These are phyloP conservation scores for Castor canadensis DNA, from an alignment of 2,113 vertebrate species.

Conservation along the genomic window DNA sequence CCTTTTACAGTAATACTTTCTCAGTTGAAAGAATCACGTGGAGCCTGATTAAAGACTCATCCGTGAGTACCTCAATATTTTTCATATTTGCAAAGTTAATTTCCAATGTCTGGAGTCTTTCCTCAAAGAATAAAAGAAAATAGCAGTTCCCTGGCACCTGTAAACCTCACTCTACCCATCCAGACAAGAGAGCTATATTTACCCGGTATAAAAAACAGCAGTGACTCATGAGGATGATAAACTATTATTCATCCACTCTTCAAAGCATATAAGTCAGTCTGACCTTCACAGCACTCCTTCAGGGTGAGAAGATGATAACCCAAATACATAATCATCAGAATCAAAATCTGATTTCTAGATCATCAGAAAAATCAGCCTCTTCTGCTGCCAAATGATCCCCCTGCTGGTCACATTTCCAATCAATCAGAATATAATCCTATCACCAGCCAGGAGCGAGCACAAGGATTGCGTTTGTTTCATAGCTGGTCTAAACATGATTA, in stretches of 20 bases:
- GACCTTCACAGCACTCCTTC: slow-evolving; percentile 61
- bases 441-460: background rate
- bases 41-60: slow-evolving; percentile 43
- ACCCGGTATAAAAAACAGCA: slow-evolving; percentile 38
- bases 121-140: slow-evolving; percentile 55
- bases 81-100: slow-evolving; percentile 53
- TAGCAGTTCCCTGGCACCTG: background rate
- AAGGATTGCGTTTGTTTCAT: slow-evolving; percentile 69
- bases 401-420: slow-evolving; percentile 68
- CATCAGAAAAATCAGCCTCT: slow-evolving; percentile 69
- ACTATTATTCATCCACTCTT: slow-evolving; percentile 69
- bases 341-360: slow-evolving; percentile 75
- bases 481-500: slow-evolving; percentile 68
- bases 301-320: slow-evolving; percentile 48
- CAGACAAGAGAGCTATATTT: slow-evolving; percentile 37
- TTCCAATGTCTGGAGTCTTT: slow-evolving; percentile 51
- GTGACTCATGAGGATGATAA: slow-evolving; percentile 51
- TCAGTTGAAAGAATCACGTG: slow-evolving; percentile 44
- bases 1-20: slow-evolving; percentile 39
- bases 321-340: slow-evolving; percentile 76
- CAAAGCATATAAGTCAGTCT: slow-evolving; percentile 42
- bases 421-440: slow-evolving; percentile 69
- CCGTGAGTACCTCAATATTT: slow-evolving; percentile 35
- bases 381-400: slow-evolving; percentile 63
- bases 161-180: slow-evolving; percentile 2